These are phyloP conservation scores for Drosophila rhopaloa DNA, from an alignment of 1,140 invertebrate species.

Conservation along the genomic window DNA sequence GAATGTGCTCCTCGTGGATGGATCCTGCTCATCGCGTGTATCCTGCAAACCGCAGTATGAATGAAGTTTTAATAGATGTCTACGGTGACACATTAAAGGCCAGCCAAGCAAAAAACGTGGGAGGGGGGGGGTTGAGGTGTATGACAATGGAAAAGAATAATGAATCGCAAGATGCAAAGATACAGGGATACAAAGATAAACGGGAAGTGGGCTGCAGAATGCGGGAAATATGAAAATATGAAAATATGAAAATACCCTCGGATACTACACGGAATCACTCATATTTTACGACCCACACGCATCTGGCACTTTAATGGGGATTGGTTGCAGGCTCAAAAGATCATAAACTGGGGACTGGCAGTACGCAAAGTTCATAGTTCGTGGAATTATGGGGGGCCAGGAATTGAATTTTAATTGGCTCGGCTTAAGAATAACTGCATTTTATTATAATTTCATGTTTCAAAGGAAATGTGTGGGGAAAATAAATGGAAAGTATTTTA, in stretches of 20 bases:
- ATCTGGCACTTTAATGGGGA: conserved; percentile 19
- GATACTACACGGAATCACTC: conserved; percentile 27
- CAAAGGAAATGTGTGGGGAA: background rate
- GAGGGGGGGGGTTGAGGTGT: background rate
- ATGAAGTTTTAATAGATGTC: conserved; percentile 73
- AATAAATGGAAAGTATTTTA: background rate
- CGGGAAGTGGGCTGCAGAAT: background rate
- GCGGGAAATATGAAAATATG: background rate
- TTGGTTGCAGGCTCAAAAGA: conserved; percentile 31
- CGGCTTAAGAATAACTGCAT: conserved; percentile 2
- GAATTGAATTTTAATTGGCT: conserved; percentile 24
- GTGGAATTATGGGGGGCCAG: conserved; percentile 10
- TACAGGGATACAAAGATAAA: conserved; percentile 15
- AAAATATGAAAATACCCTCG: conserved; percentile 8
- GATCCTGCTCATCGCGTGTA: conserved; percentile 19
- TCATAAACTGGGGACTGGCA: conserved; percentile 13
- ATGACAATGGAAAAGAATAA: conserved; percentile 51
- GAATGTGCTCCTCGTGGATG: background rate
- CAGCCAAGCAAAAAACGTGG: conserved; percentile 17
- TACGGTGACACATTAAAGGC: conserved; percentile 63
- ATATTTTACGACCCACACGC: conserved; percentile 38
- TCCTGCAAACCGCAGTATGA: conserved; percentile 52
- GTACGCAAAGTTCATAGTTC: conserved; percentile 19
- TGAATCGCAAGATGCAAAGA: conserved; percentile 43
- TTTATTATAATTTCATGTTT: conserved; percentile 2